Base-by-base conservation (phyloP, 2,888 invertebrate genomes). In the Trichacis sp. region DNA sequence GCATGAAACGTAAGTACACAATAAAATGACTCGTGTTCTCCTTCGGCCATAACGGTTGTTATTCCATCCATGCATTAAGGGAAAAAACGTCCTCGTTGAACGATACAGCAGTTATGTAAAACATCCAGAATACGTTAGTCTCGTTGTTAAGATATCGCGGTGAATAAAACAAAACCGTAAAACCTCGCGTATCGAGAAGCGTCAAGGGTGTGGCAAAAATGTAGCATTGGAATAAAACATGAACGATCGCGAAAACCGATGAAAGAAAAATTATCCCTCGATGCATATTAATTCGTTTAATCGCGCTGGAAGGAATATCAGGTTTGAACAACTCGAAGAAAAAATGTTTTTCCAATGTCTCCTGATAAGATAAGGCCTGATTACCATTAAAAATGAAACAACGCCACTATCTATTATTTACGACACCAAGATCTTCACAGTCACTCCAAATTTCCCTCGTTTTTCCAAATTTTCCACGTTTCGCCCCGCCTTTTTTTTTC, bases 161-260 rank as follows among this genome's bases (percentile, higher is more conserved):
- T 54, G 54, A 51, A 64, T 58, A 59, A 53, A 58, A 51, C 33
- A 48, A 50, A 55, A 59, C 55, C 12, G 46, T 29, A 43, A 17
- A 43, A 54, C 49, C n/a, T n/a, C n/a, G 58, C 54, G 59, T 51
- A 55, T 51, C 46, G 51, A 55, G 51, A 46, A 54, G 50, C 58
- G 54, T 58, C 64, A 55, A 58, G 64, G 64, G 64, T 58, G 64
- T 54, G 64, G 58, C 64, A 57, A 43, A 53, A 54, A 57, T 54
- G 47, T 54, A 20, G 52, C 53, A 63, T 63, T 63, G 43, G 51
- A 62, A 52, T 54, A 14, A 58, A 46, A 24, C 18, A 18, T 45
- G 42, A 47, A 17, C 14, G 43, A 15, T 52, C 42, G 36, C 46
- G 20, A 20, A 46, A 40, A 11, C 14, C 38, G 47, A 24, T 12